phyloP scores from a whole-genome alignment of 2,113 vertebrate genomes.

The Edolisoma coerulescens region DNA sequence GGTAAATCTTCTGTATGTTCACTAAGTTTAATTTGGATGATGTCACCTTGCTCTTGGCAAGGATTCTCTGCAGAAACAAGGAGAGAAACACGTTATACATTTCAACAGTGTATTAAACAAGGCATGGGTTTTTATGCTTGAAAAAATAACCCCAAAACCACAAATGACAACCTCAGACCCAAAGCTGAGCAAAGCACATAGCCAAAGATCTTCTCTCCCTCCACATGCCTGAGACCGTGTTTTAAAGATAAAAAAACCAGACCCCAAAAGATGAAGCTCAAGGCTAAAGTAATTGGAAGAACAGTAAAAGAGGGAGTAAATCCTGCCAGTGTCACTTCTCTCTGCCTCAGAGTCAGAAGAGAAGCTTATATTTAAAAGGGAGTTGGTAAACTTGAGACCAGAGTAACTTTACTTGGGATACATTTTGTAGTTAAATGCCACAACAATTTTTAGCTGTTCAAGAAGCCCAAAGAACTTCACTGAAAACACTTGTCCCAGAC shows the following conservation, averaged over 20 bases:
- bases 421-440: background rate
- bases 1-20: conserved; percentile 95
- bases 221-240: background rate
- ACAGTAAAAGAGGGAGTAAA: background rate
- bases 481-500: background rate
- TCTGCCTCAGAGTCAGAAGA: background rate
- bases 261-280: background rate
- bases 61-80: conserved; percentile 87
- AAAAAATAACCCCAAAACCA: background rate
- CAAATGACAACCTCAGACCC: background rate
- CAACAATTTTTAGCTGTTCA: background rate
- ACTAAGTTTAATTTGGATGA: conserved; percentile 99
- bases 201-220: background rate
- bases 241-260: background rate
- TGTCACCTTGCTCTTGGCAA: conserved; percentile 96
- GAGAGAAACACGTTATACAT: background rate
- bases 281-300: background rate
- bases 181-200: background rate
- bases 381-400: background rate
- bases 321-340: background rate
- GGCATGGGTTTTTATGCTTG: background rate
- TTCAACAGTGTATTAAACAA: background rate
- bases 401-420: background rate
- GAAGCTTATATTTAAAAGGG: background rate
- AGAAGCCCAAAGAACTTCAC: background rate